phyloP scores from a whole-genome alignment of 2,797 vertebrate genomes.

The Craterocephalus amniculus region DNA sequence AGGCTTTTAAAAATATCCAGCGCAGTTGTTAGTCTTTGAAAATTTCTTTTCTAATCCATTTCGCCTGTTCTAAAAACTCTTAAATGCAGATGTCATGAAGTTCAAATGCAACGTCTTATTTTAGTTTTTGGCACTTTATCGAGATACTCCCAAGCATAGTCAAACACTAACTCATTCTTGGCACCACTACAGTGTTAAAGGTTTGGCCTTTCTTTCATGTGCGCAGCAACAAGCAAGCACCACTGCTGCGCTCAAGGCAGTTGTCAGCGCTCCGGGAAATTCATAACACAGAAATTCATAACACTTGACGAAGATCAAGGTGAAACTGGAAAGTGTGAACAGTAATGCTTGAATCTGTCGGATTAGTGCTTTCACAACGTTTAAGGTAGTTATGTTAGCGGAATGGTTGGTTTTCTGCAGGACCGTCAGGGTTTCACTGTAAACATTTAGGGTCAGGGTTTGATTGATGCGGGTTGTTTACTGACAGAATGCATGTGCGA shows the following conservation, averaged over 20 bases:
- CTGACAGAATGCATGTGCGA: background rate
- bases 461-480: slow-evolving; percentile 18
- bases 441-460: background rate
- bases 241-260: slow-evolving; percentile 54
- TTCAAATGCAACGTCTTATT: slow-evolving; percentile 35
- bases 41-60: slow-evolving; percentile 21
- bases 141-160: slow-evolving; percentile 42
- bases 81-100: slow-evolving; percentile 23
- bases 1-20: slow-evolving; percentile 6
- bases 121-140: slow-evolving; percentile 58
- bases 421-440: slow-evolving; percentile 1
- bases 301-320: slow-evolving; percentile 58
- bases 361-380: slow-evolving; percentile 34
- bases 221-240: slow-evolving; percentile 45
- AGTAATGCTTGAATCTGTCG: slow-evolving; percentile 29
- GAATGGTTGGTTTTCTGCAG: slow-evolving; percentile 5
- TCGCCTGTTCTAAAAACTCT: slow-evolving; percentile 17
- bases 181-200: slow-evolving; percentile 52
- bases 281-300: slow-evolving; percentile 43
- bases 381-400: slow-evolving; percentile 18
- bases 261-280: slow-evolving; percentile 49
- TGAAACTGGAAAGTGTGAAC: slow-evolving; percentile 47
- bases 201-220: slow-evolving; percentile 51
- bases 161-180: slow-evolving; percentile 49
- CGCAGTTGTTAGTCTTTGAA: slow-evolving; percentile 27